phyloP scores from a whole-genome alignment of 2,113 vertebrate genomes.

The Propithecus coquereli region DNA sequence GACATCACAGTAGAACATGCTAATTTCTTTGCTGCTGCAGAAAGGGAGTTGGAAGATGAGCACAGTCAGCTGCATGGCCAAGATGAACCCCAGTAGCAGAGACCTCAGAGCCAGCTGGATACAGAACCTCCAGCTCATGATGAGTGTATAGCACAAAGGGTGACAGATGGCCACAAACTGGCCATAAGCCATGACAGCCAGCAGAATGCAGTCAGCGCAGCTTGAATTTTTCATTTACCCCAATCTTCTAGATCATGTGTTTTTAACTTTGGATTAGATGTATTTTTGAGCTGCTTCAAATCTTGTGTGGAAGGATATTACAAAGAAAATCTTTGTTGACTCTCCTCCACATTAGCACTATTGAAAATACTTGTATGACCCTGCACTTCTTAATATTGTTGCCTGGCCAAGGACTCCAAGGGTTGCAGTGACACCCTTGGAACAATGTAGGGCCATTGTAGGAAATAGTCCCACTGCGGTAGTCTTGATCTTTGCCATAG shows the following conservation, averaged over 20 bases:
- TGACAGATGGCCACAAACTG: conserved; percentile 62
- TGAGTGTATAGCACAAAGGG: conserved; percentile 51
- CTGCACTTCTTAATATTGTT: background rate
- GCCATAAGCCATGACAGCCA: conserved; percentile 63
- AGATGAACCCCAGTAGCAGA: background rate
- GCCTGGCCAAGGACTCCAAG: background rate
- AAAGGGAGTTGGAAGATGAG: conserved; percentile 66
- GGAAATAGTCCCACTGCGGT: too few relatives aligned
- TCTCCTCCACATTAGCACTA: background rate
- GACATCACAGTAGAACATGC: conserved; percentile 62
- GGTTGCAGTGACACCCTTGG: background rate
- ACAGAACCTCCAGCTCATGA: conserved; percentile 59
- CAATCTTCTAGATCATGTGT: background rate
- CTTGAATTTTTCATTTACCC: background rate
- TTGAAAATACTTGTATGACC: background rate
- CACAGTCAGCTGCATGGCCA: conserved; percentile 31
- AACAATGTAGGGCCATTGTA: too few relatives aligned
- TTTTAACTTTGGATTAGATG: background rate
- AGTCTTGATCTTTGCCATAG: too few relatives aligned
- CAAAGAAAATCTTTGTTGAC: background rate
- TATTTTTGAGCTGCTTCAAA: background rate
- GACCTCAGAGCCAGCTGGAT: conserved; percentile 20
- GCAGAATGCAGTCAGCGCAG: conserved; percentile 51
- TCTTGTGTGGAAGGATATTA: background rate
- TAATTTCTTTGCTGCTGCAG: conserved; percentile 56